Base-by-base conservation (phyloP, 2,888 invertebrate species). In the Acanthoscelides obtectus region DNA sequence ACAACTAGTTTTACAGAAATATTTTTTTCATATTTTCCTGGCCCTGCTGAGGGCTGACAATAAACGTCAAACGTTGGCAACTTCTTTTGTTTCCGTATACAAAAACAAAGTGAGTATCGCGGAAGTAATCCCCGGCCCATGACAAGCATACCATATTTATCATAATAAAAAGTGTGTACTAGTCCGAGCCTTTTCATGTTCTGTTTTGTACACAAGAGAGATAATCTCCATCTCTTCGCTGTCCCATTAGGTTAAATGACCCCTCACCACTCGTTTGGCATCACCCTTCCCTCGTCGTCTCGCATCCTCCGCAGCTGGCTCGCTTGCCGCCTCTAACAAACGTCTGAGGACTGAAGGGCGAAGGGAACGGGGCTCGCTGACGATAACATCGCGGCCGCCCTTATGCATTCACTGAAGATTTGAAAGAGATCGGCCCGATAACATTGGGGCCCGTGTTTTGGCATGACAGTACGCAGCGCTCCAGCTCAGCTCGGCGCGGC, bases 361-460 rank as follows among this genome's bases (percentile, higher is more conserved):
- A 6, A n/a, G 19, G 68, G 20, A 22, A 17, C 8, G 68, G 22
- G n/a, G 21, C 25, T n/a, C 17, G 22, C 17, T 12, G 65, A 72
- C 74, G 83, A 84, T 84, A 84, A 83, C 81, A 84, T 84, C 85
- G 80, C 82, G 82, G 82, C 84, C 84, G 72, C 86, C 85, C 85
- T 85, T 86, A 85, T 85, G 85, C 85, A 86, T 86, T 86, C 85
- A 86, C 84, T 84, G 83, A 66, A 85, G 85, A 86, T 86, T 85
- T 86, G 85, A 86, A 86, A 86, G 86, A 86, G 86, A 86, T 86
- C 81, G 86, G 83, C 78, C 77, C 80, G 86, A 86, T 86, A 86
- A 85, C 86, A 85, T 86, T 86, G 84, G 81, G 83, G 84, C 84
- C 84, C 85, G 85, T 85, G 86, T 86, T 86, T 86, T 85, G 85